These are phyloP conservation scores for Pseudobourletiella spinata DNA, from an alignment of 1,140 invertebrate species.

Conservation along the genomic window DNA sequence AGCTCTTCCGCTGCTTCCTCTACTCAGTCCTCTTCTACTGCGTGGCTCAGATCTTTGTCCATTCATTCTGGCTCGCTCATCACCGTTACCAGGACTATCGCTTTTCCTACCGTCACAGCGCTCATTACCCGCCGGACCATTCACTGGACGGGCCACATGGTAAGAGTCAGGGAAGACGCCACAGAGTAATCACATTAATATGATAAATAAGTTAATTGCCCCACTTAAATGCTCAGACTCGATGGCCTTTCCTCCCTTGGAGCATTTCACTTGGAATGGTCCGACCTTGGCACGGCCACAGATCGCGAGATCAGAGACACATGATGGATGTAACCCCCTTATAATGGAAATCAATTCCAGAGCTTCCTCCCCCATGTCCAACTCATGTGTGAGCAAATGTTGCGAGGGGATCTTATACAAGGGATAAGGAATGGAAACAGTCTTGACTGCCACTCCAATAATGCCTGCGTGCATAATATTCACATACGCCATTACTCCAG, in stretches of 20 bases:
- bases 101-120: background rate
- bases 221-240: too few relatives aligned
- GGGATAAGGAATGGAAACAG: too few relatives aligned
- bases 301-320: too few relatives aligned
- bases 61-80: conserved; percentile 25
- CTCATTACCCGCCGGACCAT: background rate
- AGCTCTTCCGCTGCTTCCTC: conserved; percentile 34
- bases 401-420: too few relatives aligned
- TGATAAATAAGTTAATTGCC: too few relatives aligned
- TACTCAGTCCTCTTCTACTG: conserved; percentile 32
- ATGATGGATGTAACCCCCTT: background rate
- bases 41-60: conserved; percentile 24
- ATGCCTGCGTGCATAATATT: too few relatives aligned
- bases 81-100: background rate
- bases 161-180: too few relatives aligned
- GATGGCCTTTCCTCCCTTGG: background rate
- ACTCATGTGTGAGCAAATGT: background rate
- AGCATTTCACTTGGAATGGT: background rate
- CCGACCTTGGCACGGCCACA: too few relatives aligned
- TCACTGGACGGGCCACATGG: background rate
- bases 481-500: too few relatives aligned
- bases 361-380: background rate
- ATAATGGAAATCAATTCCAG: background rate
- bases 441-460: too few relatives aligned
- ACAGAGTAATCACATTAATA: background rate